Evolutionary conservation across 2,888 invertebrate species (phyloP).

Genomic region (Hirudinaria manillensis): DNA sequence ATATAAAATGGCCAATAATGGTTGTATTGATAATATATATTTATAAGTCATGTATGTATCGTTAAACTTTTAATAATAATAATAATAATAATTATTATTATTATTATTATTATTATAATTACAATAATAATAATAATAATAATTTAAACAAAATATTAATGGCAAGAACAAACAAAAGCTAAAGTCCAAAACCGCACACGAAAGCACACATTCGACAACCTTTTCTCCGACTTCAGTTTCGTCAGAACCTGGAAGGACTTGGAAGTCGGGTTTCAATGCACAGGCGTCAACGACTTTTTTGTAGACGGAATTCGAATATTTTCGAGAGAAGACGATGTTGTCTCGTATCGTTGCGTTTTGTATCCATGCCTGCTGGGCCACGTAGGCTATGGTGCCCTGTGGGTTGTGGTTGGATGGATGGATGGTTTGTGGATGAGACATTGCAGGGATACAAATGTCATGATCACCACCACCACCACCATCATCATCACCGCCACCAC

Average conservation of each 20-base stretch:
- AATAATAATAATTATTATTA: too few relatives aligned
- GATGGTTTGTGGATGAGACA: too few relatives aligned
- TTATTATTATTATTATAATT: too few relatives aligned
- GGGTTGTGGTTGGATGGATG: too few relatives aligned
- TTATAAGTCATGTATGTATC: too few relatives aligned
- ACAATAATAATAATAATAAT: too few relatives aligned
- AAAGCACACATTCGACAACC: conserved; percentile 42
- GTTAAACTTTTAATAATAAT: too few relatives aligned
- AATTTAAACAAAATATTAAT: too few relatives aligned
- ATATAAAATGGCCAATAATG: too few relatives aligned
- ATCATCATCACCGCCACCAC: conserved; percentile 1
- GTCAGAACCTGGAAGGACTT: conserved; percentile 82
- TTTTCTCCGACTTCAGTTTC: conserved; percentile 96
- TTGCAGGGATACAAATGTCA: background rate
- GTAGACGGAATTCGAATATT: conserved; percentile 67
- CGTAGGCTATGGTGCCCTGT: conserved; percentile 48
- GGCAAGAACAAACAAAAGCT: too few relatives aligned
- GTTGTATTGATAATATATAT: too few relatives aligned
- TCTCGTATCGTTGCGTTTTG: conserved; percentile 88
- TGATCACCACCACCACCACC: background rate
- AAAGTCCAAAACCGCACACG: background rate
- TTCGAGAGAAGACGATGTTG: conserved; percentile 82
- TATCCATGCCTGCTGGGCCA: conserved; percentile 76
- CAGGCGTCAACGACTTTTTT: conserved; percentile 78
- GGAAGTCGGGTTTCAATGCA: conserved; percentile 81